Conservation (phyloP, 2,113 vertebrate species). For the Austrofundulus limnaeus region DNA sequence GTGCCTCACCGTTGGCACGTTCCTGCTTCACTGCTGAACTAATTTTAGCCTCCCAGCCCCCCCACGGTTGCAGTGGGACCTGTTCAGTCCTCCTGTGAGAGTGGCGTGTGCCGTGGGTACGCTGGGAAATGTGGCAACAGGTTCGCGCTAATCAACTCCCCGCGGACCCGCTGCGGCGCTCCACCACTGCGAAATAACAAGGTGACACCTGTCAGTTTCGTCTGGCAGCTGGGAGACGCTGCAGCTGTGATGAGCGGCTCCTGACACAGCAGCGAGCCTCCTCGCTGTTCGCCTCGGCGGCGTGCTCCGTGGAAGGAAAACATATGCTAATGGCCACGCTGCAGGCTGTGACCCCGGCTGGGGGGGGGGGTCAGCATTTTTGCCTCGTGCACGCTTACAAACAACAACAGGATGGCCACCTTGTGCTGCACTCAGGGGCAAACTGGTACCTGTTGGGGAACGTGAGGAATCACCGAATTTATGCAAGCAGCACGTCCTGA, state of each 20-base stretch:
- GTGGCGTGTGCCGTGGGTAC: conserved; percentile 45
- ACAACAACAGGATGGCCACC: neutral
- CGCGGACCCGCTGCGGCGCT: conserved; percentile 16
- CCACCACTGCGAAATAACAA: conserved; percentile 55
- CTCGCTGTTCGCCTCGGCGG: conserved; percentile 23
- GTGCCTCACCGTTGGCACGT: conserved; percentile 30
- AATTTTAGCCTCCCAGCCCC: conserved; percentile 40
- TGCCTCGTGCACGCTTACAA: conserved; percentile 27
- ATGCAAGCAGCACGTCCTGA: conserved; percentile 4
- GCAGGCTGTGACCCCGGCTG: conserved; percentile 25
- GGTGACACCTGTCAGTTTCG: conserved; percentile 68
- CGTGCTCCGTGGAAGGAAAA: conserved; percentile 13
- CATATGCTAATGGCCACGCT: conserved; percentile 33
- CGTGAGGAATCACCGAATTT: neutral
- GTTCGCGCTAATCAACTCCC: conserved; percentile 70
- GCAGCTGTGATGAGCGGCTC: conserved; percentile 28
- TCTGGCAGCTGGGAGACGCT: conserved; percentile 29
- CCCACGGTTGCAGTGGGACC: conserved; percentile 16
- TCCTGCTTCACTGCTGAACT: conserved; percentile 41
- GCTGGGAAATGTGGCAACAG: conserved; percentile 53
- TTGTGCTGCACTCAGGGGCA: neutral
- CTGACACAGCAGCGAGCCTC: conserved; percentile 28
- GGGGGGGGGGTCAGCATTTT: conserved; percentile 42
- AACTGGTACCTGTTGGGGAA: neutral
- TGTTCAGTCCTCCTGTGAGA: conserved; percentile 40